Conservation (phyloP, 2,113 vertebrate genomes). For the Serinus canaria region DNA sequence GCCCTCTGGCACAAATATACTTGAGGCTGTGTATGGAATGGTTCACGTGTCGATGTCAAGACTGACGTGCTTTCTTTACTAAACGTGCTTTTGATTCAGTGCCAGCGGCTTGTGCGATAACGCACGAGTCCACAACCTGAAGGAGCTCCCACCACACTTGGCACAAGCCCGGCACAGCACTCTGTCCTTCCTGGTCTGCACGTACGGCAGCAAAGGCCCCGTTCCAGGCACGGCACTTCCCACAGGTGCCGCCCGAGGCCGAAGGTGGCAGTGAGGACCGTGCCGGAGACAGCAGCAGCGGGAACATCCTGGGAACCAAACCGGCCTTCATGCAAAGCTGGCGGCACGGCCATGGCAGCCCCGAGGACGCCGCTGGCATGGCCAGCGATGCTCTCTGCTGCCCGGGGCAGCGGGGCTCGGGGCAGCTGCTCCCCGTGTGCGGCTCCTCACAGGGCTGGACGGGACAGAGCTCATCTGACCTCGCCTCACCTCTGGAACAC, state of each 20-base stretch:
- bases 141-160: background rate
- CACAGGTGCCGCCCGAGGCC: background rate
- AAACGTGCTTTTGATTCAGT: rapidly evolving
- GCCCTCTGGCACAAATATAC: rapidly evolving
- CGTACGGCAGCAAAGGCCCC: background rate
- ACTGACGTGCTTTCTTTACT: rapidly evolving
- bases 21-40: background rate
- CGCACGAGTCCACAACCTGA: background rate
- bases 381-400: background rate
- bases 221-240: background rate
- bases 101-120: rapidly evolving
- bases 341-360: rapidly evolving
- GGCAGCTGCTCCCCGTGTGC: background rate
- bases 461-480: background rate
- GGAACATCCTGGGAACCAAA: background rate
- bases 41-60: rapidly evolving
- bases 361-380: rapidly evolving
- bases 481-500: background rate
- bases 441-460: background rate
- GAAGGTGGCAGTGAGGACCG: background rate
- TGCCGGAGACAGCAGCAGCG: background rate
- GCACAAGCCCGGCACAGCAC: background rate
- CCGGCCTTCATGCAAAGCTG: rapidly evolving
- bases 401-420: rapidly evolving
- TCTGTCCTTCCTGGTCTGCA: background rate